Percentiles rank a stretch among this genome's conserved stretches.
Conservation (phyloP, 2,113 vertebrate genomes). For the Catagonus wagneri region DNA sequence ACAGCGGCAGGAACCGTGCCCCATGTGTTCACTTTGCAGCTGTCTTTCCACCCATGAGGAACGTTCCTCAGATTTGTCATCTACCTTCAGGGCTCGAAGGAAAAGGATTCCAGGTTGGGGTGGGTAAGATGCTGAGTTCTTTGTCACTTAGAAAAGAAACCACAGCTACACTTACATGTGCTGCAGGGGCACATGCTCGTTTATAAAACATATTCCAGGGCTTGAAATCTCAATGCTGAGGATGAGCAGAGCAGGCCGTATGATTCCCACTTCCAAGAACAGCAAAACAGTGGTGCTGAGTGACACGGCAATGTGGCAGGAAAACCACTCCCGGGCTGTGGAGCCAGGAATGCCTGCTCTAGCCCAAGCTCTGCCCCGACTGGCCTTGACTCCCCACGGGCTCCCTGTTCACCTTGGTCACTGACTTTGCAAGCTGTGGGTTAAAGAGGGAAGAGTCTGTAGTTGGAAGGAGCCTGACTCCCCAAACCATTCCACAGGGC, state of each 20-base stretch:
- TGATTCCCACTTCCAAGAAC: neutral
- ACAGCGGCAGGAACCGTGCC: accelerated
- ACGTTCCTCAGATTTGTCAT: neutral
- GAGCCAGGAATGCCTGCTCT: neutral
- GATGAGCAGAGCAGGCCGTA: neutral
- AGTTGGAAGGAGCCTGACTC: neutral
- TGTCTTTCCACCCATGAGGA: neutral
- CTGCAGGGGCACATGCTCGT: accelerated
- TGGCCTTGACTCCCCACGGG: accelerated
- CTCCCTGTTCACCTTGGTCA: neutral
- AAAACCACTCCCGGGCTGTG: neutral
- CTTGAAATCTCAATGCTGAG: neutral
- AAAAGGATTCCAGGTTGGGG: neutral
- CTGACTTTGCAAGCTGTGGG: neutral
- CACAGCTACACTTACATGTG: neutral
- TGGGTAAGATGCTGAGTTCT: neutral
- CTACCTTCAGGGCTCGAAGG: neutral
- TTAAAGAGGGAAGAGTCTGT: neutral
- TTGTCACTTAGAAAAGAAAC: neutral
- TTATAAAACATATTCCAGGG: neutral
- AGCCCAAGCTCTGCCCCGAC: neutral
- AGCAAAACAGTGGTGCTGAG: neutral
- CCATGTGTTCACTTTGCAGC: neutral
- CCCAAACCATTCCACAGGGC: neutral
- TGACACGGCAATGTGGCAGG: neutral